A percentile compares a stretch with the other conserved stretches of the same genome.
Conservation (phyloP, 2,113 vertebrate genomes). For the Falcunculus frontatus region DNA sequence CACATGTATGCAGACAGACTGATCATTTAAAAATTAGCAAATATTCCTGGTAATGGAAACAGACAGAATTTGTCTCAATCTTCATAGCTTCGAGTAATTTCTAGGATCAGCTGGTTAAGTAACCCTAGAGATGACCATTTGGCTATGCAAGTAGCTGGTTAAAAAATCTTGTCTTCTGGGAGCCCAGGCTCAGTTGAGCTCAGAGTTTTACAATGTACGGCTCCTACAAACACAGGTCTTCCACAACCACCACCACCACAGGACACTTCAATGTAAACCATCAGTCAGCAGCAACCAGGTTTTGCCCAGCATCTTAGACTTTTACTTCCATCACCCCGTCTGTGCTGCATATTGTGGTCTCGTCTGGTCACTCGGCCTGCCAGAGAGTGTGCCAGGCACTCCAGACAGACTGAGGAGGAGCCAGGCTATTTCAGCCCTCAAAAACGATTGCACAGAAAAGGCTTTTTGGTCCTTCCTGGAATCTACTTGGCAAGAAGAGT, state of each 20-base stretch:
- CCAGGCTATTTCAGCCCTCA: not conserved
- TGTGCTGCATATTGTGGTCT: accelerated
- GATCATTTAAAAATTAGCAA: not conserved
- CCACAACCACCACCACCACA: not conserved
- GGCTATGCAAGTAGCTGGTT: not conserved
- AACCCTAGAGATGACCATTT: not conserved
- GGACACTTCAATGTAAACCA: not conserved
- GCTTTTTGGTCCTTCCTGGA: not conserved
- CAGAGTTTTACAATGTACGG: not conserved
- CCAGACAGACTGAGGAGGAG: not conserved
- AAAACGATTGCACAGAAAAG: not conserved
- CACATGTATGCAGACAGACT: not conserved
- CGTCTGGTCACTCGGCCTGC: not conserved
- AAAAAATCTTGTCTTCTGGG: not conserved
- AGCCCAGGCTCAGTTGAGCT: not conserved
- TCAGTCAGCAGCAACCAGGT: not conserved
- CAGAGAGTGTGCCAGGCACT: not conserved
- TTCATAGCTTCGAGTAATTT: not conserved
- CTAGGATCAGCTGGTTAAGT: not conserved
- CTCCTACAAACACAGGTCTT: not conserved
- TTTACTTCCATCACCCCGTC: not conserved
- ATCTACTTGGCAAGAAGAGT: not conserved
- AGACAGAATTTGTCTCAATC: not conserved
- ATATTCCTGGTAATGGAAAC: not conserved
- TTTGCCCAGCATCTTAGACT: not conserved